Percentiles rank a stretch among this genome's conserved stretches.
Evolutionary conservation across 2,113 vertebrate genomes (phyloP).

Genomic region (Perca flavescens): DNA sequence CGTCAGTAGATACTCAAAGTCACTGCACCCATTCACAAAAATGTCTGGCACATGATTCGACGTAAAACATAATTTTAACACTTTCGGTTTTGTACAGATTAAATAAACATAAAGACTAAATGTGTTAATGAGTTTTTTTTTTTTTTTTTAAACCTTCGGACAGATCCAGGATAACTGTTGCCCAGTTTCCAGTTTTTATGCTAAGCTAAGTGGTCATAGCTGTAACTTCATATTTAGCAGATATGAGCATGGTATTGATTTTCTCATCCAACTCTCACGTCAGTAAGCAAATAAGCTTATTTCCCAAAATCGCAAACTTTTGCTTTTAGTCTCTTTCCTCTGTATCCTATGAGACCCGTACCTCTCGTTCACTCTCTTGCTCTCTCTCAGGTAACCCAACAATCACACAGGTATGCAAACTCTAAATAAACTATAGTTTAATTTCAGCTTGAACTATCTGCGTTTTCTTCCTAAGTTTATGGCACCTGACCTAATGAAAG

Average conservation of each 20-base stretch:
- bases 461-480: slow-evolving; percentile 37
- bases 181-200: slow-evolving; percentile 7
- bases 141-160: neutral
- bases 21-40: neutral
- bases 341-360: slow-evolving; percentile 14
- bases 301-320: slow-evolving; percentile 40
- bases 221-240: neutral
- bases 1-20: too few relatives aligned
- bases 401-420: slow-evolving; percentile 48
- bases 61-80: neutral
- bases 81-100: neutral
- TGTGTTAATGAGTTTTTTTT: neutral
- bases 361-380: neutral
- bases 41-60: too few relatives aligned
- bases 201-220: neutral
- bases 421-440: slow-evolving; percentile 50
- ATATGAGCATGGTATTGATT: neutral
- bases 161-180: neutral
- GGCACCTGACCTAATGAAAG: slow-evolving; percentile 21
- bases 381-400: slow-evolving; percentile 13
- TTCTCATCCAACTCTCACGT: neutral
- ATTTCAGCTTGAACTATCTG: slow-evolving; percentile 39
- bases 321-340: slow-evolving; percentile 1
- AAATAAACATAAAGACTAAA: neutral
- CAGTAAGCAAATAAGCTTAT: slow-evolving; percentile 4